Percentiles rank a stretch among this genome's conserved stretches.
phyloP scores from a whole-genome alignment of 1,140 invertebrate genomes.

The Eurytemora carolleeae region DNA sequence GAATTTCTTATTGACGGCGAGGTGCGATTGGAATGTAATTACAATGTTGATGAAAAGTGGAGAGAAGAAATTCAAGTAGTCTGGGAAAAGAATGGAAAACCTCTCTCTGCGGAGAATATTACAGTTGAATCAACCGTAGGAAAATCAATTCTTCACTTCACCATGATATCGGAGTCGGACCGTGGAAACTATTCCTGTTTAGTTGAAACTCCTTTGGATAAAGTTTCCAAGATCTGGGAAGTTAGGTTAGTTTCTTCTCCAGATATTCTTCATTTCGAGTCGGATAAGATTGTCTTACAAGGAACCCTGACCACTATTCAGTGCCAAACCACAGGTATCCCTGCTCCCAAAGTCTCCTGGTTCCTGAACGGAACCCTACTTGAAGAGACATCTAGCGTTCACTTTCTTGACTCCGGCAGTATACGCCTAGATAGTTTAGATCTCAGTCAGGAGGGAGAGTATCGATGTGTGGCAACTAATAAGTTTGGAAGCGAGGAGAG shows the following conservation, averaged over 20 bases:
- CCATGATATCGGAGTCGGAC: background rate
- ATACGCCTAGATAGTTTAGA: background rate
- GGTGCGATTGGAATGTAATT: background rate
- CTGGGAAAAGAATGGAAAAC: background rate
- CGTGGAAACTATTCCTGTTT: background rate
- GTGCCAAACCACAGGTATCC: background rate
- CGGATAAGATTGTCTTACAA: background rate
- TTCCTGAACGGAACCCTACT: background rate
- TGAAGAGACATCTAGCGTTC: background rate
- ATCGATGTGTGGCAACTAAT: background rate
- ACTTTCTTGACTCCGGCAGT: background rate
- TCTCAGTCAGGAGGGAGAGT: background rate
- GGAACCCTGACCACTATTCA: background rate
- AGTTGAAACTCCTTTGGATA: background rate
- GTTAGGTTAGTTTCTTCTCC: background rate
- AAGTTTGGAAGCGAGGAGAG: background rate
- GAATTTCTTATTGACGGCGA: too few relatives aligned
- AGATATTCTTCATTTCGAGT: background rate
- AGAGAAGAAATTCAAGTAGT: background rate
- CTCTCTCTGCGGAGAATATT: background rate
- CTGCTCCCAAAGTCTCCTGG: background rate
- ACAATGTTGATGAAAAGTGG: background rate
- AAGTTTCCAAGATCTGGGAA: background rate
- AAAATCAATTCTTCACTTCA: background rate
- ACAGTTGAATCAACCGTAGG: background rate